Conservation (phyloP, 2,113 vertebrate species). For the Setophaga kirtlandii region DNA sequence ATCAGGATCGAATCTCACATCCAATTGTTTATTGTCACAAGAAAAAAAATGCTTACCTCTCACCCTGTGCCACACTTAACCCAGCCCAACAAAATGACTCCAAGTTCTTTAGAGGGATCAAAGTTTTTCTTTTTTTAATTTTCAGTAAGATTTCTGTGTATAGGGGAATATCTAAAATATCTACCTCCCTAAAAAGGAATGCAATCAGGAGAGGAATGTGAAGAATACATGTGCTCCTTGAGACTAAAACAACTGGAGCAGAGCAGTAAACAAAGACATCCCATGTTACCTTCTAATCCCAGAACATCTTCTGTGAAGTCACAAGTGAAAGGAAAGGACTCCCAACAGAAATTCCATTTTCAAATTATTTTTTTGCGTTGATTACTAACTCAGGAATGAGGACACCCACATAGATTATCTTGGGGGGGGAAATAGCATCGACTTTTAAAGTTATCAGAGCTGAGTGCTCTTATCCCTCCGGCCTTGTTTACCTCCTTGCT, state of each 20-base stretch:
- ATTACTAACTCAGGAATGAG: neutral
- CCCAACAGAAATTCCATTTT: neutral
- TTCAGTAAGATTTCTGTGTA: neutral
- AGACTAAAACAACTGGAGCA: neutral
- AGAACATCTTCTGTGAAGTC: neutral
- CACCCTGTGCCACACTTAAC: neutral
- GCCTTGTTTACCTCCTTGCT: neutral
- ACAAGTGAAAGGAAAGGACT: neutral
- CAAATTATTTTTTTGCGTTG: neutral
- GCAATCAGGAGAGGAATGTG: rapidly evolving
- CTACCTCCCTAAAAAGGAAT: neutral
- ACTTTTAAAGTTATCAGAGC: neutral
- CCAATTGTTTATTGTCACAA: neutral
- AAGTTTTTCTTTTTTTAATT: neutral
- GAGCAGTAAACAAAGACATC: neutral
- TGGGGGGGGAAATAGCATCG: rapidly evolving
- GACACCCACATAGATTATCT: neutral
- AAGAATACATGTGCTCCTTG: rapidly evolving
- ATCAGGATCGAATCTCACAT: neutral
- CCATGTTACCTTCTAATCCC: too few species aligned
- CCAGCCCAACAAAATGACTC: neutral
- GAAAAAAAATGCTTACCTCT: neutral
- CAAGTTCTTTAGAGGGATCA: neutral
- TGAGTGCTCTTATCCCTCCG: neutral
- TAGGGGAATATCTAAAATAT: neutral